Evolutionary conservation across 2,888 invertebrate genomes (phyloP).

Genomic region (Theretra japonica): DNA sequence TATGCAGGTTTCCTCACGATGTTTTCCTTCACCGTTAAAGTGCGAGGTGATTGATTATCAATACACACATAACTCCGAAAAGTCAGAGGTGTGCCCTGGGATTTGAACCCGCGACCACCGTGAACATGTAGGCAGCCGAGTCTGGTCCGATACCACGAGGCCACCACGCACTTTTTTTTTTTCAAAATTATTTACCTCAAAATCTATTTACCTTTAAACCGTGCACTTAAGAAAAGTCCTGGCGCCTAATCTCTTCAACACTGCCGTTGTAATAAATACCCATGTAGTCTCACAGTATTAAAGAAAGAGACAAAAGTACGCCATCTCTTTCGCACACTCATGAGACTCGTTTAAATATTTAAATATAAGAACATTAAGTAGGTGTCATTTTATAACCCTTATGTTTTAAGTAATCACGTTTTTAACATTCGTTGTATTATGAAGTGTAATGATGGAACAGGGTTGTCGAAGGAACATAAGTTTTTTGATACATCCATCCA

Average conservation of each 20-base stretch:
- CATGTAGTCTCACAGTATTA: neutral
- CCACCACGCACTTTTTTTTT: no score
- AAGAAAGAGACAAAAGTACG: neutral
- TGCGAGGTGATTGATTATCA: no score
- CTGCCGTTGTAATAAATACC: neutral
- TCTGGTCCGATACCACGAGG: no score
- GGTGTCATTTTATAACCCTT: slow-evolving; percentile 18
- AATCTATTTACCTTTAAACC: no score
- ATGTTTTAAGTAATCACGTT: slow-evolving; percentile 20
- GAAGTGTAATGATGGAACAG: neutral
- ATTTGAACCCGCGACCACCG: no score
- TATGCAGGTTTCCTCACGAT: no score
- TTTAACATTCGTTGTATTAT: neutral
- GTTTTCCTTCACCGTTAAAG: no score
- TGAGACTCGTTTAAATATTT: slow-evolving; percentile 13
- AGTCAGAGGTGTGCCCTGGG: no score
- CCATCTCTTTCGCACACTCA: neutral
- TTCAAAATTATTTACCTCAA: no score
- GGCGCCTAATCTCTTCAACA: neutral
- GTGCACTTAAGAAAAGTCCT: neutral
- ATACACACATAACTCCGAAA: no score
- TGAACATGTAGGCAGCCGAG: no score
- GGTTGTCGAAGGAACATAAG: neutral
- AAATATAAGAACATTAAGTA: slow-evolving; percentile 15
- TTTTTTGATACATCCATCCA: no score